Conservation (phyloP, 2,797 vertebrate species). For the Lepilemur ruficaudatus region DNA sequence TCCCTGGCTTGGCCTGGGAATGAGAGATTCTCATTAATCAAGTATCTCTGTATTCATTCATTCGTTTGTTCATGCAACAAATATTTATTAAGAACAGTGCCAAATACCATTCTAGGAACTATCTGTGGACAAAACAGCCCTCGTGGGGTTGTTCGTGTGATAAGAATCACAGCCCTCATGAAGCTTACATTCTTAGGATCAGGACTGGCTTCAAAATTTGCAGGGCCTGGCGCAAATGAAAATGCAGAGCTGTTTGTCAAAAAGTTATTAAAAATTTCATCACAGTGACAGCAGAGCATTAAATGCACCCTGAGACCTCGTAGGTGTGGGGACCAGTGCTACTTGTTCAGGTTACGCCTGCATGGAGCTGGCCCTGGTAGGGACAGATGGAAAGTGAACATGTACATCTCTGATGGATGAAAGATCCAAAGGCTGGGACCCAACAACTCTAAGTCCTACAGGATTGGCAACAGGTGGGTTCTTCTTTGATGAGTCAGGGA, state of each 20-base stretch:
- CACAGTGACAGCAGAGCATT: neutral
- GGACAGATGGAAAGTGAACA: neutral
- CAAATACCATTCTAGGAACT: neutral
- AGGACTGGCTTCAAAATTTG: neutral
- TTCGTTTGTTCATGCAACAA: slow-evolving; percentile 9
- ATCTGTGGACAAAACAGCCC: neutral
- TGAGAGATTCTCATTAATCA: neutral
- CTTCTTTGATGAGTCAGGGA: neutral
- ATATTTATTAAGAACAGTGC: neutral
- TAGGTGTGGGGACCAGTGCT: neutral
- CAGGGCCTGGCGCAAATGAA: neutral
- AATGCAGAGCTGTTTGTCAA: neutral
- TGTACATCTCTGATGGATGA: neutral
- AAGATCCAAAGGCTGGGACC: neutral
- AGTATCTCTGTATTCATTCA: slow-evolving; percentile 47
- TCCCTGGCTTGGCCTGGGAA: neutral
- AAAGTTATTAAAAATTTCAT: neutral
- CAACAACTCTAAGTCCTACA: neutral
- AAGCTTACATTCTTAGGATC: neutral
- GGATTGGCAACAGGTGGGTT: neutral
- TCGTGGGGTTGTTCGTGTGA: neutral
- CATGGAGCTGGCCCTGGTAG: neutral
- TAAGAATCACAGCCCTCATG: neutral
- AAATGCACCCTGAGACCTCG: neutral
- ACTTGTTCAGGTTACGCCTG: neutral